Percentiles rank a stretch among this genome's conserved stretches.
phyloP scores from a whole-genome alignment of 2,888 invertebrate genomes.

The Charanyca ferruginea region DNA sequence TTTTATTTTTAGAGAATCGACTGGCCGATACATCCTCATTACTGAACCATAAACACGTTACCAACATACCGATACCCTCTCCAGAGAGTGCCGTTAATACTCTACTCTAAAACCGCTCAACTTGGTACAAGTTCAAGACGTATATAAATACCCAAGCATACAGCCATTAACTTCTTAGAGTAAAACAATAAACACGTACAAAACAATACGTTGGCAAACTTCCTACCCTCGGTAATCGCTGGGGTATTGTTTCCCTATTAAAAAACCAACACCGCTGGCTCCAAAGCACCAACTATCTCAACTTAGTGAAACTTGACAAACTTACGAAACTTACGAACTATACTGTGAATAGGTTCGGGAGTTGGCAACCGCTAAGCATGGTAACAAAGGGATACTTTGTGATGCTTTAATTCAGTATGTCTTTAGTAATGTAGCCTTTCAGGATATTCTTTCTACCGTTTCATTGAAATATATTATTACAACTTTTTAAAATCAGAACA shows the following conservation, averaged over 20 bases:
- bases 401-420: slow-evolving; percentile 33
- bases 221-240: slow-evolving; percentile 44
- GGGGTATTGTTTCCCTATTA: slow-evolving; percentile 51
- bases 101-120: slow-evolving; percentile 9
- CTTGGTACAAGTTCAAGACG: slow-evolving; percentile 6
- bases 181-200: slow-evolving; percentile 44
- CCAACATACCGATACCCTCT: background rate
- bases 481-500: too few relatives aligned
- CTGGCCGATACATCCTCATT: background rate
- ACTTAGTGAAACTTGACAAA: slow-evolving; percentile 55
- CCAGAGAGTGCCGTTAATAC: background rate
- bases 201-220: slow-evolving; percentile 45
- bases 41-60: background rate
- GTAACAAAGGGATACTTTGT: slow-evolving; percentile 63
- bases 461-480: too few relatives aligned
- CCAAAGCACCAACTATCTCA: slow-evolving; percentile 65
- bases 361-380: slow-evolving; percentile 67
- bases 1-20: too few relatives aligned
- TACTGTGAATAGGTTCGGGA: slow-evolving; percentile 53
- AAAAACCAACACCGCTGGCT: slow-evolving; percentile 44
- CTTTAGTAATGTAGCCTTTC: background rate
- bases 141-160: slow-evolving; percentile 10
- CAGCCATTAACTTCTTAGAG: slow-evolving; percentile 17
- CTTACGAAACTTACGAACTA: slow-evolving; percentile 61
- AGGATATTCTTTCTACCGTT: too few relatives aligned